Base-by-base conservation (phyloP, 2,888 invertebrate genomes). In the Orgyia antiqua region DNA sequence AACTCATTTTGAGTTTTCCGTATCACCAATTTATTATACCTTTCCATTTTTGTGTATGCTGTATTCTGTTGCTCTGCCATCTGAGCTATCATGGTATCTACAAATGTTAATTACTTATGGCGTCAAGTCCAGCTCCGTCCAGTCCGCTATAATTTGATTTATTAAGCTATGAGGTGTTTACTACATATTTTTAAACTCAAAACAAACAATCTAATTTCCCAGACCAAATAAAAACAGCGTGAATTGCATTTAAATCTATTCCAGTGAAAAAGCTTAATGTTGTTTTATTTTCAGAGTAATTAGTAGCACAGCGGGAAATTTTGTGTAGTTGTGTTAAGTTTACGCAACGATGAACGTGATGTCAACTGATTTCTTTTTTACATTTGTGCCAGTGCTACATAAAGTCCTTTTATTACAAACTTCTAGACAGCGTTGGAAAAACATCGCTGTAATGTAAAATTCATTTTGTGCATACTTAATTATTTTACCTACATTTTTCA, bases 201-300 rank as follows among this genome's bases (percentile, higher is more conserved):
- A 37, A 39, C 41, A 39, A 42, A 49, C 37, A 56, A 57, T 50
- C 38, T 44, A 50, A 53, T 54, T 51, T 46, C 4, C 15, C 36
- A 39, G 28, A 45, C 53, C 26, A 45, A 51, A 46, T 24, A 33
- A 42, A 51, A 50, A 43, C 42, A 49, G 37, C 41, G 49, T 27
- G 40, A 56, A 52, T 52, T 44, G 29, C 49, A 56, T 50, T 48
- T 42, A 29, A 33, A 29, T 27, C 46, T 52, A 49, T 23, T 48
- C 48, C 32, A 40, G 39, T 38, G 44, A 47, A 48, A 46, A 39
- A 41, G 21, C 39, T 36, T 37, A 45, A 39, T 36, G 28, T 39
- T 42, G 53, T 56, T 63, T 57, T 50, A 55, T 61, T 61, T 45
- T 45, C 29, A 33, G 40, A 46, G 48, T 52, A 60, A 57, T 56